Evolutionary conservation across 2,797 vertebrate genomes (phyloP).

Genomic region (Percopsis omiscomaycus): DNA sequence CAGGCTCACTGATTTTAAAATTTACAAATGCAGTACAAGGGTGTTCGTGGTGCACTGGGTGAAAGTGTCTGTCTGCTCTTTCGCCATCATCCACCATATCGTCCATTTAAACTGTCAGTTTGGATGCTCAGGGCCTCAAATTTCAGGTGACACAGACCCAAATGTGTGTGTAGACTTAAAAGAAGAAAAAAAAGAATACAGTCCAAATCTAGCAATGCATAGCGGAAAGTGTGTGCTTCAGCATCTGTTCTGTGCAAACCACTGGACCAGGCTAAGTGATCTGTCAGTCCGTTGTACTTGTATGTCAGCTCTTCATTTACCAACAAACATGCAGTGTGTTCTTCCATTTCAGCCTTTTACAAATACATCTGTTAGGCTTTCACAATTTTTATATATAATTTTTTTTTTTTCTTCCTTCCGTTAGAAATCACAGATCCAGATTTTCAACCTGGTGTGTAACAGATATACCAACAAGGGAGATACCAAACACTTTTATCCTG

Average conservation of each 20-base stretch:
- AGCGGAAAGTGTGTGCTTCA: conserved; percentile 36
- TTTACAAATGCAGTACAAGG: conserved; percentile 44
- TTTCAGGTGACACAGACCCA: conserved; percentile 74
- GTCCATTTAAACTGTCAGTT: conserved; percentile 46
- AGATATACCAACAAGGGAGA: conserved; percentile 36
- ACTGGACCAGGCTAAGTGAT: conserved; percentile 37
- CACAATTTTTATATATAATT: background rate
- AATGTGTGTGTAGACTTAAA: conserved; percentile 39
- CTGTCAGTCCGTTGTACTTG: conserved; percentile 23
- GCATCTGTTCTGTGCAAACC: conserved; percentile 19
- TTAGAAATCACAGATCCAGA: conserved; percentile 21
- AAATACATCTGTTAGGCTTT: conserved; percentile 35
- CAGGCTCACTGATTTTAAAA: conserved; percentile 48
- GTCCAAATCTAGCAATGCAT: conserved; percentile 37
- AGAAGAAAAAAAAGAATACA: conserved; percentile 29
- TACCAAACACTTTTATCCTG: conserved; percentile 17
- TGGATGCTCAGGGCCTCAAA: conserved; percentile 76
- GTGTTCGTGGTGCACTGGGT: conserved; percentile 13
- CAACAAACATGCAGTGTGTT: conserved; percentile 51
- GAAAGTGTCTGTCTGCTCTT: conserved; percentile 20
- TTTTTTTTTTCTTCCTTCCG: conserved; percentile 13
- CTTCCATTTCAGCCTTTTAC: conserved; percentile 50
- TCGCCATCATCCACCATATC: conserved; percentile 36
- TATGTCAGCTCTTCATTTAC: conserved; percentile 39
- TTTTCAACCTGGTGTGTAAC: conserved; percentile 42